Evolutionary conservation across 2,797 vertebrate species (phyloP).

Genomic region (Myripristis jacobus): DNA sequence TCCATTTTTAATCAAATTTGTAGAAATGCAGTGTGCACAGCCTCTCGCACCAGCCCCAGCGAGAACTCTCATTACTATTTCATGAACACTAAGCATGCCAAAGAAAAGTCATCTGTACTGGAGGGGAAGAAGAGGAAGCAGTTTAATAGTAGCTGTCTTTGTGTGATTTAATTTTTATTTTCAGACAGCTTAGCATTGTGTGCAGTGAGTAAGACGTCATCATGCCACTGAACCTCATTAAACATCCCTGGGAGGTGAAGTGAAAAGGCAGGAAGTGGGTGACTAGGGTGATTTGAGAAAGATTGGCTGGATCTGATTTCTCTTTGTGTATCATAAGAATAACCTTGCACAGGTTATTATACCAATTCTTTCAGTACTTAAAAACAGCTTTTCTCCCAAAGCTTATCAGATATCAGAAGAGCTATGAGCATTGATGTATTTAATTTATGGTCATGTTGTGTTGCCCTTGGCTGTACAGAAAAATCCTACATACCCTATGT

Average conservation of each 20-base stretch:
- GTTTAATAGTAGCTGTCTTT: too few relatives aligned
- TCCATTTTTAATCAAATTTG: slow-evolving; percentile 14
- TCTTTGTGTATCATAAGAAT: not conserved
- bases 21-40: slow-evolving; percentile 1
- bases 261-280: not conserved
- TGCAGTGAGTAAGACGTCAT: slow-evolving; percentile 5
- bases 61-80: not conserved
- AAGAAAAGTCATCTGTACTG: not conserved
- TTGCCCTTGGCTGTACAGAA: slow-evolving; percentile 23
- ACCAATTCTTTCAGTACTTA: not conserved
- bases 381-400: not conserved
- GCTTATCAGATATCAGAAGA: not conserved
- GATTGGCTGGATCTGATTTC: not conserved
- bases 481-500: too few relatives aligned
- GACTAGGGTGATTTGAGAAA: too few relatives aligned
- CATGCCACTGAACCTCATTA: not conserved
- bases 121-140: too few relatives aligned
- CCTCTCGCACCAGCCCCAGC: not conserved
- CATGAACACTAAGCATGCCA: not conserved
- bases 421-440: slow-evolving; percentile 23
- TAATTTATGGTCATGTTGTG: not conserved
- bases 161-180: too few relatives aligned
- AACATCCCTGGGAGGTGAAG: not conserved
- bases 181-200: not conserved
- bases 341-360: not conserved